These are phyloP conservation scores for Plebejus anna DNA, from an alignment of 2,888 invertebrate genomes.

Conservation along the genomic window DNA sequence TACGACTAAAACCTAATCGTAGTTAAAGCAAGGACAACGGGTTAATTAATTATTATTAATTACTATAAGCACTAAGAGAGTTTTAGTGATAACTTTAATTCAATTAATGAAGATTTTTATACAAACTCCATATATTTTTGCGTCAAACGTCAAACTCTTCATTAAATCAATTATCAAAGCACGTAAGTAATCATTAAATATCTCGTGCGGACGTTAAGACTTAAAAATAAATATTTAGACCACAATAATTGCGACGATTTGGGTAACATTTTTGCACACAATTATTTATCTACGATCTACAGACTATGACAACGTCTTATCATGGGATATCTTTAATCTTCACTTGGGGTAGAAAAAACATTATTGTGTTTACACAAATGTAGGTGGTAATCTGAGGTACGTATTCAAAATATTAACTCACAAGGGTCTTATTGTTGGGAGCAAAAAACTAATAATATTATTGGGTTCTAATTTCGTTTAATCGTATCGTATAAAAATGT, in stretches of 20 bases:
- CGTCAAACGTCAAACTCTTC: too few species aligned
- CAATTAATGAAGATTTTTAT: too few species aligned
- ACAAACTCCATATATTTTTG: background rate
- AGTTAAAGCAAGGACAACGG: background rate
- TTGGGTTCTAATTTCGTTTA: constrained; percentile 80
- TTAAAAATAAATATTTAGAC: background rate
- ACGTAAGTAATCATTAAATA: too few species aligned
- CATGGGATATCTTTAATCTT: constrained; percentile 55
- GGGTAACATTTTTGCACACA: background rate
- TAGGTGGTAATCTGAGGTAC: constrained; percentile 74
- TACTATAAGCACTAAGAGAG: background rate
- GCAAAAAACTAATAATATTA: constrained; percentile 70
- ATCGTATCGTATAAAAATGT: constrained; percentile 76
- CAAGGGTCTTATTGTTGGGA: constrained; percentile 50
- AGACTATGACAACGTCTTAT: constrained; percentile 37
- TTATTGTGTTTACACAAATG: constrained; percentile 79
- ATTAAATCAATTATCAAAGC: too few species aligned
- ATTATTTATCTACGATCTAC: constrained; percentile 17
- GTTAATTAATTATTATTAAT: background rate
- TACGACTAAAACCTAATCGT: background rate
- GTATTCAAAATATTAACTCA: constrained; percentile 53
- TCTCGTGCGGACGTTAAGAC: background rate
- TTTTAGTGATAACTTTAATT: too few species aligned
- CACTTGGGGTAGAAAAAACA: constrained; percentile 60
- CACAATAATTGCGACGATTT: background rate